Percentiles rank a stretch among this genome's conserved stretches.
These are phyloP conservation scores for Maniola jurtina DNA, from an alignment of 1,140 invertebrate species.

Conservation along the genomic window DNA sequence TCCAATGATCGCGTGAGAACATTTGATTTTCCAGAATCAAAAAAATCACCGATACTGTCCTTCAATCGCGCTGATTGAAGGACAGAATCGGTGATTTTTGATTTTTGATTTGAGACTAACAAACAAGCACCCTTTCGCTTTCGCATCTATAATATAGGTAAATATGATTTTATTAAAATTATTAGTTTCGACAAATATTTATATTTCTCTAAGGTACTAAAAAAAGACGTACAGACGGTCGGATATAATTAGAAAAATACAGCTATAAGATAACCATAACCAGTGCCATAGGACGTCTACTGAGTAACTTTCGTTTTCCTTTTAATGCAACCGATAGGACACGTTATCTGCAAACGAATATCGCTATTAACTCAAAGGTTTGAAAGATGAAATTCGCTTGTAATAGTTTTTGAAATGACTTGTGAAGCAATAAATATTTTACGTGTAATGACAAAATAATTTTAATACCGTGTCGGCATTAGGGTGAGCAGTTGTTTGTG, in stretches of 20 bases:
- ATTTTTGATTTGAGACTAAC: too few relatives aligned
- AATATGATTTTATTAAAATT: too few relatives aligned
- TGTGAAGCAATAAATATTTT: neutral
- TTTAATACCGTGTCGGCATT: neutral
- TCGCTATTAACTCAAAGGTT: neutral
- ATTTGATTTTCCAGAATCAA: neutral
- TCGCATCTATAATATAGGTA: too few relatives aligned
- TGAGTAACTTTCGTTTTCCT: conserved; percentile 26
- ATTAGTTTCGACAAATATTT: too few relatives aligned
- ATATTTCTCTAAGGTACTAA: neutral
- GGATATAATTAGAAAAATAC: neutral
- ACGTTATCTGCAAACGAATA: neutral
- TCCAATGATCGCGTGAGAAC: neutral
- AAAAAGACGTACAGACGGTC: neutral
- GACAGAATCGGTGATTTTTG: too few relatives aligned
- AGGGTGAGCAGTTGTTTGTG: too few relatives aligned
- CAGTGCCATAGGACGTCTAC: conserved; percentile 25
- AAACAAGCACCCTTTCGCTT: too few relatives aligned
- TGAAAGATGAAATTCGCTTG: too few relatives aligned
- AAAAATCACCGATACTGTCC: too few relatives aligned
- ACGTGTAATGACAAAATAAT: neutral
- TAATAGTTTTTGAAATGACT: too few relatives aligned
- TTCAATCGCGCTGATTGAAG: too few relatives aligned
- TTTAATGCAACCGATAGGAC: conserved; percentile 2
- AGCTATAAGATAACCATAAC: neutral